Evolutionary conservation across 2,113 vertebrate species (phyloP).

Genomic region (Brachirus orientalis): DNA sequence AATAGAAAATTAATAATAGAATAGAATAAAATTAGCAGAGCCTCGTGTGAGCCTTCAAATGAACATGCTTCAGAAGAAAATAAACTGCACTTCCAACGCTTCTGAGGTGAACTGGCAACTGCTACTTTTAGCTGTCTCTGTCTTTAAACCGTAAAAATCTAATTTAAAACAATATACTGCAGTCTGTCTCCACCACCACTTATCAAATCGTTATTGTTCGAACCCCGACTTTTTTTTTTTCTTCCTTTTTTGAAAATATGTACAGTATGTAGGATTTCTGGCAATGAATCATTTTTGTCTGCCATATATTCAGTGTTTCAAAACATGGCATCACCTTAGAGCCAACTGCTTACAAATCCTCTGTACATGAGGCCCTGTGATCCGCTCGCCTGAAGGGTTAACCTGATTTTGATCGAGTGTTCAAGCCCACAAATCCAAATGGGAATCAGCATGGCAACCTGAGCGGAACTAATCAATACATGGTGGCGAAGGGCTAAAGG

Average conservation of each 20-base stretch:
- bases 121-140: no score
- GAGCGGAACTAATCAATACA: conserved; percentile 58
- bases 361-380: conserved; percentile 41
- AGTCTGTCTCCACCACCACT: no score
- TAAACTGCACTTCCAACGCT: no score
- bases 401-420: conserved; percentile 63
- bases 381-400: conserved; percentile 53
- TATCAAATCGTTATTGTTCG: no score
- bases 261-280: no score
- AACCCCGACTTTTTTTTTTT: conserved; percentile 15
- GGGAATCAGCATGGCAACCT: conserved; percentile 28
- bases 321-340: conserved; percentile 17
- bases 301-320: conserved; percentile 15
- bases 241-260: background rate
- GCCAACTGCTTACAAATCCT: conserved; percentile 53
- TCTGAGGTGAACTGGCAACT: no score
- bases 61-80: no score
- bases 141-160: no score
- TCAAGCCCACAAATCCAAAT: conserved; percentile 39
- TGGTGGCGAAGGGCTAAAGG: conserved; percentile 3
- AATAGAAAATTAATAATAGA: no score
- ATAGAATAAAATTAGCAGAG: no score
- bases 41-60: no score
- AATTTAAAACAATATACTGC: no score
- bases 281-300: conserved; percentile 39